These are phyloP conservation scores for Helostoma temminkii DNA, from an alignment of 2,797 vertebrate species.

Conservation along the genomic window DNA sequence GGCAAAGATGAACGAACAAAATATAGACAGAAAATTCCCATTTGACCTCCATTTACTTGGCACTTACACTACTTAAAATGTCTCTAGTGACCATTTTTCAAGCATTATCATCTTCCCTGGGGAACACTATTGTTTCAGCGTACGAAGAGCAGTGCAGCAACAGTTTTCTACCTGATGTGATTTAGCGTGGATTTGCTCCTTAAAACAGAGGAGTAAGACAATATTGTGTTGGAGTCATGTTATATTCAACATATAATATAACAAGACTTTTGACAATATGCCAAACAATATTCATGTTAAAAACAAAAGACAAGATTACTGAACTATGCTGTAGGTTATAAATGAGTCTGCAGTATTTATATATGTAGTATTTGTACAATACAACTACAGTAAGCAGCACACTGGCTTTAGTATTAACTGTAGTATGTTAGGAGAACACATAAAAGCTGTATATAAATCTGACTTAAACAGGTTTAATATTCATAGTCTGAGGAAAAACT, in stretches of 20 bases:
- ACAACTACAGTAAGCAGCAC: not conserved
- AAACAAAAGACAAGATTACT: not conserved
- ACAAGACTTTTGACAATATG: constrained; percentile 14
- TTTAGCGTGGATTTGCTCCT: constrained; percentile 60
- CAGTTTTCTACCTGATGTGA: constrained; percentile 61
- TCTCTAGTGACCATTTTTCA: constrained; percentile 44
- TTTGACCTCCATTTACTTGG: constrained; percentile 46
- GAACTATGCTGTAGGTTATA: not conserved
- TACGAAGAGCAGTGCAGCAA: constrained; percentile 38
- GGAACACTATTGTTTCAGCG: constrained; percentile 25
- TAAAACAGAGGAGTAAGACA: constrained; percentile 54
- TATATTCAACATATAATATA: constrained; percentile 26
- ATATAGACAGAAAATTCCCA: constrained; percentile 16
- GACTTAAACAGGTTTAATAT: no score
- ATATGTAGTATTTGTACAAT: not conserved
- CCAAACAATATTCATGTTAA: constrained; percentile 3
- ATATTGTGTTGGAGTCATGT: constrained; percentile 12
- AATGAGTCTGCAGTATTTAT: not conserved
- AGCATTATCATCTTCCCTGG: constrained; percentile 10
- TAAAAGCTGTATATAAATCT: not conserved
- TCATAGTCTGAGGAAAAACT: not conserved
- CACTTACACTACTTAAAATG: constrained; percentile 38
- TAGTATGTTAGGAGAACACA: not conserved
- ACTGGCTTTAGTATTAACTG: not conserved
- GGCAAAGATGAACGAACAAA: not conserved